Evolutionary conservation across 2,113 vertebrate genomes (phyloP).

Genomic region (Polyodon spathula): DNA sequence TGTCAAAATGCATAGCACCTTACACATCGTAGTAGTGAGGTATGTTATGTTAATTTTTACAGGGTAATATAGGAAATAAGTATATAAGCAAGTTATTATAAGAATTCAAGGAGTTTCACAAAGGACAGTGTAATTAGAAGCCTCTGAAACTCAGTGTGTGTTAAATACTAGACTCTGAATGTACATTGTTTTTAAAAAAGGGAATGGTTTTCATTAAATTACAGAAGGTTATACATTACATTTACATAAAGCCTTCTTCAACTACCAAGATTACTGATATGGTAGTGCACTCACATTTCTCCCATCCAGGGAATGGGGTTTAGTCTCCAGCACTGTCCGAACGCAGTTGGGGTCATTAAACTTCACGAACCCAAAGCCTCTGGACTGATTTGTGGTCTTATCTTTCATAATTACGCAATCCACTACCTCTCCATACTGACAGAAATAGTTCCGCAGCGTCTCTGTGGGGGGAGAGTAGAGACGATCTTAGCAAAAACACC

Average conservation of each 20-base stretch:
- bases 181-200: no score
- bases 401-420: conserved; percentile 99
- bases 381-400: conserved; percentile 97
- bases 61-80: no score
- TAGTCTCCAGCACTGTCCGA: conserved; percentile 91
- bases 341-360: conserved; percentile 99
- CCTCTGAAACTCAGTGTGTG: no score
- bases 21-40: no score
- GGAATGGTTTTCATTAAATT: no score
- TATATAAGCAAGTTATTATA: no score
- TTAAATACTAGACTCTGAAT: no score
- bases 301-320: conserved; percentile 93
- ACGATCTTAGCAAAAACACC: conserved; percentile 19
- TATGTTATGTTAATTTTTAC: no score
- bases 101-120: no score
- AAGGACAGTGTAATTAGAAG: no score
- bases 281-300: conserved; percentile 80
- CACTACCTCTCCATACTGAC: conserved; percentile 96
- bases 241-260: not conserved
- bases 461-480: conserved; percentile 60
- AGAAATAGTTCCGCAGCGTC: conserved; percentile 94
- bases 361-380: conserved; percentile 98
- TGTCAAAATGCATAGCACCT: no score
- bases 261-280: not conserved
- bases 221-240: not conserved